Conservation (phyloP, 2,113 vertebrate genomes). For the Orientallactaga bullata region DNA sequence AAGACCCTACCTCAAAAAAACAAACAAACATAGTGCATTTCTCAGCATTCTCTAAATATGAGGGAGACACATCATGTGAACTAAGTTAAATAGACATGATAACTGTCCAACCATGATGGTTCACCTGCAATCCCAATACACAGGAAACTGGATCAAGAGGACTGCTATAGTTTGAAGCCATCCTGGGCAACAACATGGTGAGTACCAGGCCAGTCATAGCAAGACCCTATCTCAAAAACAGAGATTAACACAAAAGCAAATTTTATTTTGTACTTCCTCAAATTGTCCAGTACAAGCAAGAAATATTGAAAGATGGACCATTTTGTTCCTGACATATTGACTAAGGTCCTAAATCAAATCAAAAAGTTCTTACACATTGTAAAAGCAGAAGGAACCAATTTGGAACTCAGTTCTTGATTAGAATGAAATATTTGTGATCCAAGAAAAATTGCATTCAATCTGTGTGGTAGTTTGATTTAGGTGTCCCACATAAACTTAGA, state of each 20-base stretch:
- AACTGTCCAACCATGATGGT: neutral
- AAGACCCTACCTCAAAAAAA: too few relatives aligned
- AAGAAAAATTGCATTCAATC: neutral
- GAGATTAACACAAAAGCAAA: neutral
- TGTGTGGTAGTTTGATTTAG: too few relatives aligned
- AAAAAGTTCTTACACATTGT: neutral
- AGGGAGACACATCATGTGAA: neutral
- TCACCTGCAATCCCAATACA: neutral
- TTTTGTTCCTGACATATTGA: neutral
- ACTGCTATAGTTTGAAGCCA: neutral
- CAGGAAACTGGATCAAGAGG: neutral
- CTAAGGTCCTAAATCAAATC: neutral
- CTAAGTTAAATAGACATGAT: neutral
- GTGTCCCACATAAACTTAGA: too few relatives aligned
- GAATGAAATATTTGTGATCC: neutral
- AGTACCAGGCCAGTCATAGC: neutral
- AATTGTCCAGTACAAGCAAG: neutral
- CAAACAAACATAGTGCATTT: too few relatives aligned
- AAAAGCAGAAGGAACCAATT: neutral
- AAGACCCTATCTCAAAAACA: neutral
- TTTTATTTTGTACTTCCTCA: neutral
- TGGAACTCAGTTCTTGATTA: neutral
- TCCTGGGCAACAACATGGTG: neutral
- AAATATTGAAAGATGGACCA: neutral
- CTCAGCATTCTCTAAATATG: neutral